Base-by-base conservation (phyloP, 2,113 vertebrate genomes). In the Lichenostomus cassidix region DNA sequence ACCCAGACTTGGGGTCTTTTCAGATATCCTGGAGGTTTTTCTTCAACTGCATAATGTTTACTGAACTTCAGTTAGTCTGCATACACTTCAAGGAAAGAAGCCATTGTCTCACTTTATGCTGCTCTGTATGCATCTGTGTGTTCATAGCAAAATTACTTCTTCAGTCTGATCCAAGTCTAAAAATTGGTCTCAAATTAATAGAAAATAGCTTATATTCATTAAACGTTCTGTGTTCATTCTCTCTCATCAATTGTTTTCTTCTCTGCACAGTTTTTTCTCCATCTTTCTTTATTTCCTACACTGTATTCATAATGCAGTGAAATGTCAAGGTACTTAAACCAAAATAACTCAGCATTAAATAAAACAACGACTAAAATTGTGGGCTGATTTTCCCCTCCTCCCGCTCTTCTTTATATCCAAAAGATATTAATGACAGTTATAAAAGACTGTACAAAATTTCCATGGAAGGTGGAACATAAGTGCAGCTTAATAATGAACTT, bases 301-400 rank as follows among this genome's bases (percentile, higher is more conserved):
- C 19, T n/a, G 18, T 70, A 29, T 86, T 90, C 24, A 15, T 59
- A 63, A 78, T 63, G 19, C 84, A 86, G 14, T 86, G 81, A 89
- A 91, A 86, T 82, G 12, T 89, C 75, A 94, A 94, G 19, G 47
- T 92, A 69, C 81, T 95, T 71, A 91, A 92, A 87, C 15, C 24
- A 75, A 88, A 92, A 91, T 77, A 91, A 60, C 44, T 74, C 50
- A 75, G 15, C 59, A 55, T 92, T 91, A 83, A 53, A 69, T 91
- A 92, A 95, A 90, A 4, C 5, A 77, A 59, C 9, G 22, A 60
- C 35, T 69, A 44, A 84, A 71, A 73, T 5, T 4, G 7, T 29
- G 19, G 18, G 8, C 44, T 86, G 27, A 29, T 60, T 90, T 28
- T 5, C 2, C 11, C 12, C 11, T 25, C 5, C 17, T 50, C 27